Conservation (phyloP, 2,797 vertebrate genomes). For the Nannoperca obscura region DNA sequence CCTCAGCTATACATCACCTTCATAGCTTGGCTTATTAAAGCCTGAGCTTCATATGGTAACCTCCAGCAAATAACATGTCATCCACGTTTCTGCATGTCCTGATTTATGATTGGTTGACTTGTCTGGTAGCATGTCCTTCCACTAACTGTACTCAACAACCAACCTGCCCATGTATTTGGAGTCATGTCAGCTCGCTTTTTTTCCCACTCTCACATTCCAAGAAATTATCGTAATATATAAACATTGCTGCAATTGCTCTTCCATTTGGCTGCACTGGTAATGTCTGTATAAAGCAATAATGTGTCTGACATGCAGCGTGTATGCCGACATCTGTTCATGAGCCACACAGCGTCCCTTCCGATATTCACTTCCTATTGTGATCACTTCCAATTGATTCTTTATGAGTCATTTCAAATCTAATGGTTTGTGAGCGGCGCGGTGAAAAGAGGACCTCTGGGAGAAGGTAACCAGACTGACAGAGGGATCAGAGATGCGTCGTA, state of each 20-base stretch:
- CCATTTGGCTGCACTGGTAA: constrained; percentile 67
- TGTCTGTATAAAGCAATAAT: constrained; percentile 71
- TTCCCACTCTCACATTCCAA: constrained; percentile 31
- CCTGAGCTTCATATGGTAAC: constrained; percentile 63
- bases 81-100: constrained; percentile 33
- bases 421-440: constrained; percentile 86
- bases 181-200: constrained; percentile 18
- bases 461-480: constrained; percentile 71
- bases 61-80: constrained; percentile 56
- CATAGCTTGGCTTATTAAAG: constrained; percentile 47
- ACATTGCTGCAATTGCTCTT: constrained; percentile 58
- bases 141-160: neutral
- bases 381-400: constrained; percentile 87
- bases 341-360: constrained; percentile 57
- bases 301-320: constrained; percentile 60
- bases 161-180: constrained; percentile 28
- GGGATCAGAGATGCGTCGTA: constrained; percentile 63
- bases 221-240: constrained; percentile 67
- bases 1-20: constrained; percentile 60
- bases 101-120: constrained; percentile 41
- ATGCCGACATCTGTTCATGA: constrained; percentile 73
- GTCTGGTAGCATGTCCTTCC: neutral
- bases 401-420: constrained; percentile 93
- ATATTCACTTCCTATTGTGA: constrained; percentile 78
- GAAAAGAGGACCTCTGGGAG: constrained; percentile 76